Evolutionary conservation across 1,140 invertebrate species (phyloP).

Genomic region (Whitmania pigra): DNA sequence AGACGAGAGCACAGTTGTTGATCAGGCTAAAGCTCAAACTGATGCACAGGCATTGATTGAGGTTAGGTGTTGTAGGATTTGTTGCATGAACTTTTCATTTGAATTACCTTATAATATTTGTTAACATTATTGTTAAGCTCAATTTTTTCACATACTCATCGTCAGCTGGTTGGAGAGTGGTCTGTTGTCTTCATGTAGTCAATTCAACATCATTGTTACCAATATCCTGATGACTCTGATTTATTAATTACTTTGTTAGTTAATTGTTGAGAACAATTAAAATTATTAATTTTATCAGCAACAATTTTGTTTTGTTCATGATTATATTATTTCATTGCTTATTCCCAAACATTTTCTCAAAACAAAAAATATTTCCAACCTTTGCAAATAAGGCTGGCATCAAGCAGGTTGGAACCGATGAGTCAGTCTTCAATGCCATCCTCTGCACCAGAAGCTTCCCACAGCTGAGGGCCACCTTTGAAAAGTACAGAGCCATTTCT

Average conservation of each 20-base stretch:
- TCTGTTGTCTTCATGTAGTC: not conserved
- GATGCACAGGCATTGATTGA: constrained; percentile 25
- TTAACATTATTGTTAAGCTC: not conserved
- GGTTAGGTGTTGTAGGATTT: not conserved
- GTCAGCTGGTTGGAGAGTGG: not conserved
- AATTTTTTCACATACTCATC: not conserved
- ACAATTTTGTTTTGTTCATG: not conserved
- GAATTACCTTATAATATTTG: not conserved
- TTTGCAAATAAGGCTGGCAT: constrained; percentile 35
- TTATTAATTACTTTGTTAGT: not conserved
- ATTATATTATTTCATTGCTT: not conserved
- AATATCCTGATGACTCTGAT: not conserved
- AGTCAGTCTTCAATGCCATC: constrained; percentile 38
- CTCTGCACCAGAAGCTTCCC: constrained; percentile 33
- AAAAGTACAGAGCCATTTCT: constrained; percentile 39
- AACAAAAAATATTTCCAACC: not conserved
- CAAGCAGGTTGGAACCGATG: constrained; percentile 48
- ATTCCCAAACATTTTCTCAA: not conserved
- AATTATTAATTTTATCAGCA: not conserved
- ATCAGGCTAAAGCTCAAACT: constrained; percentile 29
- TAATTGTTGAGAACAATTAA: not conserved
- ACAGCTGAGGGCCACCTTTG: constrained; percentile 40
- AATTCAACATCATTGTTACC: not conserved
- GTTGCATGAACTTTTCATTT: not conserved
- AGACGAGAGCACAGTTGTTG: constrained; percentile 35